phyloP scores from a whole-genome alignment of 37 sponge, comb jelly and placozoan genomes.

The Oscarella lobularis region DNA sequence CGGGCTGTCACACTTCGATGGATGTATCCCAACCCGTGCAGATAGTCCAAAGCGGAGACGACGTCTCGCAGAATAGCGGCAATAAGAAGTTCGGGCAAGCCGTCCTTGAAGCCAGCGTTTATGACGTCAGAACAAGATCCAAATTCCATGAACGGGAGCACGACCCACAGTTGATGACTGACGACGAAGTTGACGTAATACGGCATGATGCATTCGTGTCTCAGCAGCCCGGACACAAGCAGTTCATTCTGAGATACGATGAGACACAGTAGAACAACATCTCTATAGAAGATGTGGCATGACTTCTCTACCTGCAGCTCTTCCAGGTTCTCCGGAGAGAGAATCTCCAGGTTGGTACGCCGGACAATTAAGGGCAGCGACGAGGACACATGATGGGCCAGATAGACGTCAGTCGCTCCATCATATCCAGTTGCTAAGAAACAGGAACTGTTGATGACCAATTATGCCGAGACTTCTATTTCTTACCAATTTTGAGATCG shows the following conservation, averaged over 20 bases:
- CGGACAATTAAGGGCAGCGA: background rate
- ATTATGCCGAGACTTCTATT: background rate
- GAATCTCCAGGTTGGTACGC: background rate
- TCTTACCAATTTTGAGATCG: background rate
- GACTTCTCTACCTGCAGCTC: background rate
- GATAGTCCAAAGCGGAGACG: background rate
- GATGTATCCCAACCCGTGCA: background rate
- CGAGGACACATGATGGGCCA: background rate
- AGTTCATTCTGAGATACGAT: background rate
- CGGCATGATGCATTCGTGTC: background rate
- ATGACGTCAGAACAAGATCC: background rate
- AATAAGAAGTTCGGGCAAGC: background rate
- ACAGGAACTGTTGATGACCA: background rate
- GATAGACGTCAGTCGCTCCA: background rate
- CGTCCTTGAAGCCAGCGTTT: background rate
- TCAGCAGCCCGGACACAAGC: background rate
- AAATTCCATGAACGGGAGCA: background rate
- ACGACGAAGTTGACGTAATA: background rate
- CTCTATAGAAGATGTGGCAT: background rate
- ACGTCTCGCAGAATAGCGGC: background rate
- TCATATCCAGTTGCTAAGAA: background rate
- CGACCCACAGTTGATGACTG: background rate
- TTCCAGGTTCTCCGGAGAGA: background rate
- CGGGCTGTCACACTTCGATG: conserved; percentile 2
- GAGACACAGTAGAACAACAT: background rate